Evolutionary conservation across 2,888 invertebrate genomes (phyloP).

Genomic region (Leucozona laternaria): DNA sequence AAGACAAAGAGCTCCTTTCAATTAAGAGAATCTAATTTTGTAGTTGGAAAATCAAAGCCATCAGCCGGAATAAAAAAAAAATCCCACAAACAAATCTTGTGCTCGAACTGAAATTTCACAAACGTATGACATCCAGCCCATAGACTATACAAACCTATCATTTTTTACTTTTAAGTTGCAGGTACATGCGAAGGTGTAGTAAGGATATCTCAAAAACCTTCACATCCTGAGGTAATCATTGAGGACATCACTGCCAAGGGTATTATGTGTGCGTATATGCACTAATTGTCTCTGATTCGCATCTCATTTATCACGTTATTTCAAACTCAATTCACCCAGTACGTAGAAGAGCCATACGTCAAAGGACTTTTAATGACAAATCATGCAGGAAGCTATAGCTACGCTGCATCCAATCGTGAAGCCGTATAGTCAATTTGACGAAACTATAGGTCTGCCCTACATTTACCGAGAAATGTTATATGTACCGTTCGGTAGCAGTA

Average conservation of each 20-base stretch:
- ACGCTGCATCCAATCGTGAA: background rate
- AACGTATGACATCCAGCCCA: background rate
- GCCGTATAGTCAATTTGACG: background rate
- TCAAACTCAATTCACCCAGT: slow-evolving; percentile 36
- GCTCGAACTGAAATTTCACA: background rate
- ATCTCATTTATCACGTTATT: slow-evolving; percentile 46
- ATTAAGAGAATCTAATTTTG: background rate
- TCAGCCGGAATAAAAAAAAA: background rate
- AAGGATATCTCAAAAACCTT: background rate
- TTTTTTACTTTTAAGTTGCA: background rate
- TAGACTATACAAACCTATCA: no score
- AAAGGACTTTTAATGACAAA: slow-evolving; percentile 7
- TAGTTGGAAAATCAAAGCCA: background rate
- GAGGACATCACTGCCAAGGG: slow-evolving; percentile 17
- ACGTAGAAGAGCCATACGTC: background rate
- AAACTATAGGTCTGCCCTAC: background rate
- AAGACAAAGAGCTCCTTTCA: background rate
- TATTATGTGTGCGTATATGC: background rate
- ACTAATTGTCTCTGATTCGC: slow-evolving; percentile 43
- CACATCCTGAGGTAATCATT: slow-evolving; percentile 1
- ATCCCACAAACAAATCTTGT: background rate
- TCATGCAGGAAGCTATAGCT: background rate
- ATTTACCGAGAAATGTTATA: background rate
- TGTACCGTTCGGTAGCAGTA: no score
- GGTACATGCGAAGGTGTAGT: background rate